These are phyloP conservation scores for Onychostruthus taczanowskii DNA, from an alignment of 2,113 vertebrate genomes.

Conservation along the genomic window DNA sequence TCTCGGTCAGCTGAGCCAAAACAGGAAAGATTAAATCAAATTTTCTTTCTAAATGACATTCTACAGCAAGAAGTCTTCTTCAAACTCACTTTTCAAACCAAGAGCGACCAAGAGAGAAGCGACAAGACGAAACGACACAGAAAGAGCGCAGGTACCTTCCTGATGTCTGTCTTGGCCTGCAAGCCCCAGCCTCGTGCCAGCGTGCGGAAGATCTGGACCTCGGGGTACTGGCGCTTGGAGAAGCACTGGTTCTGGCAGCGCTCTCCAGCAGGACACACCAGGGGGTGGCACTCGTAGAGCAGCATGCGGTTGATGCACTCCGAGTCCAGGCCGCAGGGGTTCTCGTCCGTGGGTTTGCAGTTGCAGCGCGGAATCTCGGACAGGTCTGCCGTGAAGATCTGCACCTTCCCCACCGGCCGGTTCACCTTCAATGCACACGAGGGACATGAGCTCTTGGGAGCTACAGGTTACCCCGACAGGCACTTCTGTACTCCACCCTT, in stretches of 20 bases:
- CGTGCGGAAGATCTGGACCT: constrained; percentile 94
- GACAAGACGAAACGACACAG: rapidly evolving
- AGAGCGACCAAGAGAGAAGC: neutral
- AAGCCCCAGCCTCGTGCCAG: constrained; percentile 94
- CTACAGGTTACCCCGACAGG: rapidly evolving
- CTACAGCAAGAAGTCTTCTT: neutral
- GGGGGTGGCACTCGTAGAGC: constrained; percentile 94
- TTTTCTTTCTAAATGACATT: neutral
- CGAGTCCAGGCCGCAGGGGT: constrained; percentile 92
- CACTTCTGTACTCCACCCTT: neutral
- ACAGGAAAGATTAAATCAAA: neutral
- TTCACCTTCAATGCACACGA: constrained; percentile 80
- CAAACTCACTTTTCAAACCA: neutral
- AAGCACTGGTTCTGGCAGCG: constrained; percentile 96
- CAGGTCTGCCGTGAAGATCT: constrained; percentile 94
- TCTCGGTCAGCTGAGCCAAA: neutral
- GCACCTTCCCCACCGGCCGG: constrained; percentile 92
- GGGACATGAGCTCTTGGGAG: neutral
- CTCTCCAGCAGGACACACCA: constrained; percentile 90
- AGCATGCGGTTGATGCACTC: constrained; percentile 99
- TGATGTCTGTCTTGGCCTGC: constrained; percentile 90
- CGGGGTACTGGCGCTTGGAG: constrained; percentile 92
- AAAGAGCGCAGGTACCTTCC: constrained; percentile 77
- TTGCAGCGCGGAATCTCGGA: constrained; percentile 96
- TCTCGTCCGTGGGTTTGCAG: constrained; percentile 93